Conservation (phyloP, 30 jellyfish, hydroid and myxozoan species). For the Hydractinia symbiolongicarpus region DNA sequence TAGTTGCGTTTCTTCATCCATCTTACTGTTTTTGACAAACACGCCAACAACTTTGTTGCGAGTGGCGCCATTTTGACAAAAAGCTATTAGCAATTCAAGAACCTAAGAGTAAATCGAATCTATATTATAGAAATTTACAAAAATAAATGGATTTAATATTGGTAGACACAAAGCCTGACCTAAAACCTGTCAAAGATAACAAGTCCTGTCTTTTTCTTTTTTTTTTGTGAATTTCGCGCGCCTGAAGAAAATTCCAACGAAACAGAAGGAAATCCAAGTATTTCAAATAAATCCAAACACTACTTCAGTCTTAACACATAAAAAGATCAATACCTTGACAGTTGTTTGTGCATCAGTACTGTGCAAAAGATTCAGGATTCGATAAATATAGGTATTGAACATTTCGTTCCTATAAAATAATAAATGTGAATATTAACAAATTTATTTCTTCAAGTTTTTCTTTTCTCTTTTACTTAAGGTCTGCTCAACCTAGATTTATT, state of each 20-base stretch:
- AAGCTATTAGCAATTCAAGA: slow-evolving; percentile 27
- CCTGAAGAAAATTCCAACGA: too few species aligned
- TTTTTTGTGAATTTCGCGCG: too few species aligned
- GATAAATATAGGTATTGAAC: slow-evolving; percentile 18
- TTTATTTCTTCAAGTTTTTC: too few species aligned
- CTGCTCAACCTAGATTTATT: too few species aligned
- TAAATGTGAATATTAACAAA: too few species aligned
- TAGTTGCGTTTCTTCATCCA: slow-evolving; percentile 33
- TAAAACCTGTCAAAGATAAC: too few species aligned
- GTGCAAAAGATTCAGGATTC: slow-evolving; percentile 16
- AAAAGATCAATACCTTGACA: slow-evolving; percentile 20
- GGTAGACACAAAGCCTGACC: too few species aligned
- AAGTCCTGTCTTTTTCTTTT: too few species aligned
- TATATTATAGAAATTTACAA: background rate
- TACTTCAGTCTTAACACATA: background rate
- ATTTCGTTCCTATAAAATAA: slow-evolving; percentile 8
- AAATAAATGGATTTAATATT: too few species aligned
- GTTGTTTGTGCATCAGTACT: slow-evolving; percentile 30
- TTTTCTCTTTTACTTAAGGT: too few species aligned
- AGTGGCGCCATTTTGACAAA: slow-evolving; percentile 27
- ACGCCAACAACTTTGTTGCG: slow-evolving; percentile 3
- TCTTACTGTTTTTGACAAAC: background rate
- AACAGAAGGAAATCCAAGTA: too few species aligned
- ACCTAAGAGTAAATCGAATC: slow-evolving; percentile 17
- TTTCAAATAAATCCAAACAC: too few species aligned